A percentile compares a stretch with the other conserved stretches of the same genome.
phyloP scores from a whole-genome alignment of 2,113 vertebrate species.

The Panurus biarmicus region DNA sequence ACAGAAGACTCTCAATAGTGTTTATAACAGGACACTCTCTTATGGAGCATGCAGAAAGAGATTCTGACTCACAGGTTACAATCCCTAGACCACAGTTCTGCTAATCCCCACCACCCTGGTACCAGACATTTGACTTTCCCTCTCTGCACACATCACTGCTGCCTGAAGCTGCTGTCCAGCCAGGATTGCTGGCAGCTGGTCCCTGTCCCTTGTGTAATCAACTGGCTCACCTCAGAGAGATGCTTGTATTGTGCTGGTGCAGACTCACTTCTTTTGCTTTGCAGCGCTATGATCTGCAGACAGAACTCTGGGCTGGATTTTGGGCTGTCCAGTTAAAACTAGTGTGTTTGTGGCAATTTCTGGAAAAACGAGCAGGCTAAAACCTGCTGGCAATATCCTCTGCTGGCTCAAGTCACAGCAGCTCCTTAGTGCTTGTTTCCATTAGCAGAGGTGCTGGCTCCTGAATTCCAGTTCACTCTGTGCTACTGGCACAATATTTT shows the following conservation, averaged over 20 bases:
- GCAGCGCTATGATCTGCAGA: neutral
- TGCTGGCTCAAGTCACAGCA: neutral
- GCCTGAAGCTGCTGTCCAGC: conserved; percentile 42
- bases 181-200: conserved; percentile 31
- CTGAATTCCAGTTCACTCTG: neutral
- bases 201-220: conserved; percentile 55
- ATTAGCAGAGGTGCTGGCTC: neutral
- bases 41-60: neutral
- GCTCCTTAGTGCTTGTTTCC: neutral
- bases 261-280: conserved; percentile 31
- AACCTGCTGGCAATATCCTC: neutral
- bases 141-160: neutral
- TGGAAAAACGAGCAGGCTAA: conserved; percentile 9
- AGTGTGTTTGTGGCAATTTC: conserved; percentile 15
- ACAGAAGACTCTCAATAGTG: neutral
- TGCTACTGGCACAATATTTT: neutral
- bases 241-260: conserved; percentile 44
- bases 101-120: neutral
- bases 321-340: conserved; percentile 23
- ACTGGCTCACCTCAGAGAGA: conserved; percentile 67
- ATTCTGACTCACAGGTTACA: neutral
- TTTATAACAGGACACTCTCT: neutral
- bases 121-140: neutral
- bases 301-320: neutral
- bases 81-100: neutral